Evolutionary conservation across 2,888 invertebrate species (phyloP).

Genomic region (Ochropleura leucogaster): DNA sequence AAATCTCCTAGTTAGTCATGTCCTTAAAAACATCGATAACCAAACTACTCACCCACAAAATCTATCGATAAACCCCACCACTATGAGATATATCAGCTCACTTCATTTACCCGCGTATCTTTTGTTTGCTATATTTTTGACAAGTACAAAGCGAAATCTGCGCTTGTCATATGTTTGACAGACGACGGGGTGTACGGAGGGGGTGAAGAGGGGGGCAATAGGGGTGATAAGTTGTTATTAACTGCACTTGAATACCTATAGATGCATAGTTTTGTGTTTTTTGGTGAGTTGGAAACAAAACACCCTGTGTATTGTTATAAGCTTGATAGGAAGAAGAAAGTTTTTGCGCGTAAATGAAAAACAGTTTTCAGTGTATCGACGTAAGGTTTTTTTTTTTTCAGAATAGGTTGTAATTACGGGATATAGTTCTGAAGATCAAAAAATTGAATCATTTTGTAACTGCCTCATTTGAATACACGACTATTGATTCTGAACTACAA

Average conservation of each 20-base stretch:
- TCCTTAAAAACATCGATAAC: constrained; percentile 7
- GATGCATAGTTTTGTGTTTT: constrained; percentile 64
- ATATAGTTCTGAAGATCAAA: neutral
- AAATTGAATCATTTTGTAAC: neutral
- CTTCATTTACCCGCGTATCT: constrained; percentile 90
- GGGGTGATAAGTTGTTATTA: constrained; percentile 89
- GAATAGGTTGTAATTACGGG: rapidly evolving
- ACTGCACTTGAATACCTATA: constrained; percentile 84
- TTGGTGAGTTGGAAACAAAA: constrained; percentile 38
- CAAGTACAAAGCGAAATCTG: constrained; percentile 90
- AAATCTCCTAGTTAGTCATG: neutral
- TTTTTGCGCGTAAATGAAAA: constrained; percentile 13
- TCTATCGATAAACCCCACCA: constrained; percentile 72
- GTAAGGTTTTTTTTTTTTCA: neutral
- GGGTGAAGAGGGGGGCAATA: constrained; percentile 58
- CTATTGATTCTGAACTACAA: no score
- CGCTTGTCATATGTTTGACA: constrained; percentile 90
- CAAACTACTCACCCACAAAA: constrained; percentile 21
- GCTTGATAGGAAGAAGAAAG: constrained; percentile 26
- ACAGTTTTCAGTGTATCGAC: neutral
- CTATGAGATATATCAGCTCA: constrained; percentile 90
- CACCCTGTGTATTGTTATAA: constrained; percentile 21
- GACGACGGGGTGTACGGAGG: constrained; percentile 74
- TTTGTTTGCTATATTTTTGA: constrained; percentile 91
- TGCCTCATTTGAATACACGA: no score